These are phyloP conservation scores for Miniopterus natalensis DNA, from an alignment of 2,113 vertebrate genomes.

Conservation along the genomic window DNA sequence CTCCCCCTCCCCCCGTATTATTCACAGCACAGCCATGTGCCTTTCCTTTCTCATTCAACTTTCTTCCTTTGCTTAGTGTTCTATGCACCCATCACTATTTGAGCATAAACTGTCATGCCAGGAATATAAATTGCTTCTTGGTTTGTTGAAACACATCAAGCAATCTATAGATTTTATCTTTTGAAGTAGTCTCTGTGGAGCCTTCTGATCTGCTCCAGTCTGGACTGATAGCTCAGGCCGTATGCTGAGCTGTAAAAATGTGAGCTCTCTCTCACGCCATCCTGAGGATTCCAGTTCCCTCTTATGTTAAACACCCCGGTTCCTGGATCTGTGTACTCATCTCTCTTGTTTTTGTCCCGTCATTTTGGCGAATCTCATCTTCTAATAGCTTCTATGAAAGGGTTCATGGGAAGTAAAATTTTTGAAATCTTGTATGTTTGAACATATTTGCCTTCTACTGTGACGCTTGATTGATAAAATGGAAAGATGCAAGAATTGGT, in stretches of 20 bases:
- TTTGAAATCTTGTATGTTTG: background rate
- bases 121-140: slow-evolving; percentile 21
- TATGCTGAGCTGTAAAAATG: background rate
- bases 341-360: background rate
- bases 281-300: background rate
- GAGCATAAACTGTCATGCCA: background rate
- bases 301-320: background rate
- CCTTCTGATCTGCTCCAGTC: background rate
- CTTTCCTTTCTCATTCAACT: background rate
- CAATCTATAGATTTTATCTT: background rate
- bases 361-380: background rate
- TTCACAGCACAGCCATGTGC: background rate
- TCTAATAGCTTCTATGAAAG: background rate
- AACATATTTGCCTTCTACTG: background rate
- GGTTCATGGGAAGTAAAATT: background rate
- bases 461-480: background rate
- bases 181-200: background rate
- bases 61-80: background rate
- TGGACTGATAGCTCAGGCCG: background rate
- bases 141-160: background rate
- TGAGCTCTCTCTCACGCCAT: background rate
- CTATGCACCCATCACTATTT: background rate
- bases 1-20: background rate
- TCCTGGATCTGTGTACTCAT: background rate
- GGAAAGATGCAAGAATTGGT: background rate